Conservation (phyloP, 2,113 vertebrate species). For the Fukomys damarensis region DNA sequence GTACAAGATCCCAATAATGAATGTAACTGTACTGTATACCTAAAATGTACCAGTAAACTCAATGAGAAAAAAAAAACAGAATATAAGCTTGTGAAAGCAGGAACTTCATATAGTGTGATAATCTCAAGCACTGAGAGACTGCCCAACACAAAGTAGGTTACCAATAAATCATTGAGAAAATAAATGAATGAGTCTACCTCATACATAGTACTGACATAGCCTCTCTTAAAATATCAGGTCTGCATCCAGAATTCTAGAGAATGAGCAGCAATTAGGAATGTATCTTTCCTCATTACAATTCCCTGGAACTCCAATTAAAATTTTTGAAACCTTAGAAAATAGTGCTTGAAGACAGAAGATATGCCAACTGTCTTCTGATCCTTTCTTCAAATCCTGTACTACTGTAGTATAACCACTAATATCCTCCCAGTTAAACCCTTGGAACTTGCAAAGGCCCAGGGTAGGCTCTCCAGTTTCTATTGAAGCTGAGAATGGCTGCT, state of each 20-base stretch:
- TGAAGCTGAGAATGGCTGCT: conserved; percentile 42
- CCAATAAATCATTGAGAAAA: background rate
- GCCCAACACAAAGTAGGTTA: background rate
- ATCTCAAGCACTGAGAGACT: background rate
- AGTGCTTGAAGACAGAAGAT: background rate
- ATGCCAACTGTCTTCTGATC: no score
- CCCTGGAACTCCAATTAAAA: background rate
- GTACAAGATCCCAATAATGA: no score
- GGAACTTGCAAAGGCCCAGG: background rate
- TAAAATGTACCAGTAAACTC: no score
- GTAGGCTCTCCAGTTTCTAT: conserved; percentile 51
- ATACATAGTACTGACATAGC: no score
- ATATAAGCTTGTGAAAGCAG: background rate
- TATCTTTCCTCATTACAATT: background rate
- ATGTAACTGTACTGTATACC: no score
- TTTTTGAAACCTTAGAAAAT: background rate
- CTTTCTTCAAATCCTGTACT: background rate
- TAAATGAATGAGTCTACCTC: background rate
- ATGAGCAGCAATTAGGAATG: background rate
- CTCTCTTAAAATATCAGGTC: background rate
- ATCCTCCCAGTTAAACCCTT: background rate
- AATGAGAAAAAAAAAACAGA: no score
- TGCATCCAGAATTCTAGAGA: background rate
- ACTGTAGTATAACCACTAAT: background rate
- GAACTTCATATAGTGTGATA: background rate